Evolutionary conservation across 2,888 invertebrate genomes (phyloP), one percentile per base, ranked within the genome.

Genomic region (Drosophila histrio): DNA sequence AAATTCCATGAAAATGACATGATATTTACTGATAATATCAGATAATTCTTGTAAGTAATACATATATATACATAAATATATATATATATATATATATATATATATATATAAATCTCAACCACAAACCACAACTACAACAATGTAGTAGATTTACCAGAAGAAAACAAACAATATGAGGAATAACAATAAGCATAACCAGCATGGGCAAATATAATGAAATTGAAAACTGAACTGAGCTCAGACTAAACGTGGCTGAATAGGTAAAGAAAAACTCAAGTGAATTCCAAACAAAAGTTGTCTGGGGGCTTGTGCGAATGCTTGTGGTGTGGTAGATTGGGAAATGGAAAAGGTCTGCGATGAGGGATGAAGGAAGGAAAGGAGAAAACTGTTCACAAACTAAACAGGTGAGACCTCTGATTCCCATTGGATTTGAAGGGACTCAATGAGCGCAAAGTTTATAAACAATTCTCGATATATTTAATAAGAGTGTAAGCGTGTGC

Each of bases 121-220:
- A 30, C 77, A 72, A 38, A 38, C 50, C 36, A 70, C n/a, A 26
- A 13, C 36, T 17, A 76, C 72, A 83, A 82, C 36, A 64, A 53
- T 22, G 28, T 22, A 30, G 11, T 24, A 28, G 38, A 53, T 22
- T 22, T 22, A 30, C 8, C 21, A 28, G 38, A 39, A 43, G 60
- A 67, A 50, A 52, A 49, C 58, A 49, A 68, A 60, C 8, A 54
- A 44, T 34, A 49, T 46, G 46, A 54, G 56, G 11, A 49, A 59
- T 57, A 57, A 52, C 38, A 59, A 50, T 50, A 43, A 62, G 59
- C 50, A 60, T 47, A 74, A 68, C 85, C 82, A 85, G 85, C 85
- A 85, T 82, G 72, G 58, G 62, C 43, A 63, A 77, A 77, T 70
- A 71, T 82, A 75, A 82, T 77, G 72, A 79, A 75, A 79, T 82